phyloP scores from a whole-genome alignment of 2,888 invertebrate genomes.

The Silvanus unidentatus region DNA sequence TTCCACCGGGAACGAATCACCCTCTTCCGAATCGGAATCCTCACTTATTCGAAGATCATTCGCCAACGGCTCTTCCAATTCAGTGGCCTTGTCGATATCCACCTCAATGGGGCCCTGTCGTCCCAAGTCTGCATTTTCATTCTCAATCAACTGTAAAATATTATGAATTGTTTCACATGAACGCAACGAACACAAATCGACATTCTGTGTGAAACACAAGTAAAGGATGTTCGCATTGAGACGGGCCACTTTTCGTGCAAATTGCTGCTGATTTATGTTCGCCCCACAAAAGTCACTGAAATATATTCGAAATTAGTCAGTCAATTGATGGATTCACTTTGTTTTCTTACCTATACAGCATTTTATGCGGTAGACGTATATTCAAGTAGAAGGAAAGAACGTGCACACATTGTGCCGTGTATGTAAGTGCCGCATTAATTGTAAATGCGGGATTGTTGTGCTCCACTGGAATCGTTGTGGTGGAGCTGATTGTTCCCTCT shows the following conservation, averaged over 20 bases:
- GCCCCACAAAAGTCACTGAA: constrained; percentile 75
- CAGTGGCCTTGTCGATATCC: constrained; percentile 50
- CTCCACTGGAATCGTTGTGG: constrained; percentile 49
- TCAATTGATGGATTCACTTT: neutral
- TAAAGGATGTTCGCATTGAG: constrained; percentile 76
- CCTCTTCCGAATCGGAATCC: constrained; percentile 64
- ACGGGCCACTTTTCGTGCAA: constrained; percentile 67
- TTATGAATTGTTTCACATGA: constrained; percentile 68
- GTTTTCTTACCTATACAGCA: constrained; percentile 55
- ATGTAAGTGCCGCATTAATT: constrained; percentile 75
- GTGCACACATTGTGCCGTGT: constrained; percentile 78
- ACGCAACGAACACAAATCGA: constrained; percentile 57
- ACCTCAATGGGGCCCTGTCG: constrained; percentile 61
- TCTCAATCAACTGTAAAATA: constrained; percentile 62
- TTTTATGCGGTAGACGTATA: constrained; percentile 70
- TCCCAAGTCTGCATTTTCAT: constrained; percentile 63
- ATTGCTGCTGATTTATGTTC: constrained; percentile 65
- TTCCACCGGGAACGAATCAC: constrained; percentile 70
- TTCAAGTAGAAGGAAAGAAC: constrained; percentile 79
- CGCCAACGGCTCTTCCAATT: constrained; percentile 59
- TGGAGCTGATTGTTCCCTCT: constrained; percentile 49
- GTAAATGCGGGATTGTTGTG: constrained; percentile 59
- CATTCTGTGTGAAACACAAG: constrained; percentile 71
- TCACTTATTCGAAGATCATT: constrained; percentile 56
- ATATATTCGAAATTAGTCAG: constrained; percentile 13